phyloP scores from a whole-genome alignment of 2,797 vertebrate genomes.

The Pelobates cultripes region DNA sequence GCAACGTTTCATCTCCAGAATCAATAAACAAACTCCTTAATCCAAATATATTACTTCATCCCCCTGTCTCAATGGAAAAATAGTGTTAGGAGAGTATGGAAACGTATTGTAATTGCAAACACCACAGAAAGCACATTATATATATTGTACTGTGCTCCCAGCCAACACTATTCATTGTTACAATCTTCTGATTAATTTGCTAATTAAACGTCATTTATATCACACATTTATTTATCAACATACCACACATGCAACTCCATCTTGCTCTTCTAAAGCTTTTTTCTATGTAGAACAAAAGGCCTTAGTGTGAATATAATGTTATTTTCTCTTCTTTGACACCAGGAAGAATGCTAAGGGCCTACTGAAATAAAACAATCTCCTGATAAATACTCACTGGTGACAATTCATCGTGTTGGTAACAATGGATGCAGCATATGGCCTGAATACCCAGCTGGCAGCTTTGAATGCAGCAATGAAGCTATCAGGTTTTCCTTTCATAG shows the following conservation, averaged over 20 bases:
- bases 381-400: slow-evolving; percentile 27
- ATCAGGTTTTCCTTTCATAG: slow-evolving; percentile 28
- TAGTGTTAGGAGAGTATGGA: neutral
- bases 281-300: slow-evolving; percentile 11
- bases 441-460: neutral
- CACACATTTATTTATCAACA: slow-evolving; percentile 34
- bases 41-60: neutral
- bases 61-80: neutral
- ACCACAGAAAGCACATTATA: neutral
- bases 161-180: slow-evolving; percentile 24
- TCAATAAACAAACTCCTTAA: neutral
- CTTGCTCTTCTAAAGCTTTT: slow-evolving; percentile 18
- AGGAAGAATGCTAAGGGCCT: neutral
- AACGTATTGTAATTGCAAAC: neutral
- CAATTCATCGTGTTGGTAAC: slow-evolving; percentile 22
- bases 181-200: slow-evolving; percentile 65
- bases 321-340: neutral
- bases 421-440: slow-evolving; percentile 12
- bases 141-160: neutral
- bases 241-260: slow-evolving; percentile 13
- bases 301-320: slow-evolving; percentile 25
- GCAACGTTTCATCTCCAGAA: too few relatives aligned
- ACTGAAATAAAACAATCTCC: slow-evolving; percentile 16
- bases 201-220: slow-evolving; percentile 64
- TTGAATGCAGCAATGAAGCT: slow-evolving; percentile 9